phyloP scores from a whole-genome alignment of 2,888 invertebrate genomes.

The Nasonia oneida region DNA sequence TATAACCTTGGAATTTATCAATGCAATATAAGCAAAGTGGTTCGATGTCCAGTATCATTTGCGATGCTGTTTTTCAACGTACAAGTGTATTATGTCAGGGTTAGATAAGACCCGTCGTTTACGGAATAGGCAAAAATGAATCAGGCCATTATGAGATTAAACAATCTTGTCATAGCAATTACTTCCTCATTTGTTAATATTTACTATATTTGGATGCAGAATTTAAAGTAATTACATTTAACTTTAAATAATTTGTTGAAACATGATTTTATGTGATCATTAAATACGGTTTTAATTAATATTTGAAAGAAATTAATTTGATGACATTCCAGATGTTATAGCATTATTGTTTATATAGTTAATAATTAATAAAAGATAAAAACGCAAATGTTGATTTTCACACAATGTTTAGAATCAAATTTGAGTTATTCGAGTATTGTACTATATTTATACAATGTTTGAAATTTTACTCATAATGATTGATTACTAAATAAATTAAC shows the following conservation, averaged over 20 bases:
- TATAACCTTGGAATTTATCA: slow-evolving; percentile 25
- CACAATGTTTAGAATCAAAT: too few relatives aligned
- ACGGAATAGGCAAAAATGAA: slow-evolving; percentile 42
- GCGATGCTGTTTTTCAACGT: slow-evolving; percentile 19
- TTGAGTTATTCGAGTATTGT: background rate
- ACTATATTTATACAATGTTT: background rate
- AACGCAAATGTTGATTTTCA: too few relatives aligned
- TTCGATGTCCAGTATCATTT: slow-evolving; percentile 32
- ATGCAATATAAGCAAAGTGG: slow-evolving; percentile 11
- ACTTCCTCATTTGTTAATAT: slow-evolving; percentile 8
- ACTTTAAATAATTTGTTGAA: too few relatives aligned
- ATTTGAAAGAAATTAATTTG: too few relatives aligned
- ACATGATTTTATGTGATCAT: too few relatives aligned
- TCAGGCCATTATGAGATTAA: slow-evolving; percentile 52
- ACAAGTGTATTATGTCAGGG: slow-evolving; percentile 53
- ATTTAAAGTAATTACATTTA: background rate
- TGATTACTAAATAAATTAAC: background rate
- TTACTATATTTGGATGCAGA: background rate
- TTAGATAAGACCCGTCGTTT: slow-evolving; percentile 43
- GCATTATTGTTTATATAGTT: too few relatives aligned
- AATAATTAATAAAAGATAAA: too few relatives aligned
- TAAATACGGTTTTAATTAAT: too few relatives aligned
- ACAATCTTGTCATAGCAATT: background rate
- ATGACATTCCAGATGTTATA: too few relatives aligned
- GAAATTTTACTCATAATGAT: background rate